Percentiles rank a stretch among this genome's conserved stretches.
Evolutionary conservation across 2,888 invertebrate genomes (phyloP).

Genomic region (Lasioglossum morio): DNA sequence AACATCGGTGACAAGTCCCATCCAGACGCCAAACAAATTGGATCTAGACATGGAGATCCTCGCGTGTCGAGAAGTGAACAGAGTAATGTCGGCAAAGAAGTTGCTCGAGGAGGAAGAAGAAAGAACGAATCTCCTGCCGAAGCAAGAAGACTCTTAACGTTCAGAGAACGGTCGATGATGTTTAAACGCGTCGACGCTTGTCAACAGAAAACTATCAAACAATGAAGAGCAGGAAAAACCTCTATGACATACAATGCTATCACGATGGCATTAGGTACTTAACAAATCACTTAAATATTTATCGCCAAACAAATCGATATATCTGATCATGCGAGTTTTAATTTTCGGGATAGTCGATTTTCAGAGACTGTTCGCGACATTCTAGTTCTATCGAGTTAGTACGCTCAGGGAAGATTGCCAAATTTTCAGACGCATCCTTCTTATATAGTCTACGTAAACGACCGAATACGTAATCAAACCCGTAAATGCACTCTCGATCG

Average conservation of each 20-base stretch:
- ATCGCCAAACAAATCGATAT: conserved; percentile 44
- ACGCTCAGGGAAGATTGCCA: conserved; percentile 80
- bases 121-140: conserved; percentile 77
- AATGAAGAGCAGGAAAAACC: conserved; percentile 70
- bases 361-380: conserved; percentile 67
- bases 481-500: conserved; percentile 10
- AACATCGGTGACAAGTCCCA: conserved; percentile 62
- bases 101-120: conserved; percentile 77
- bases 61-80: conserved; percentile 71
- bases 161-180: conserved; percentile 76
- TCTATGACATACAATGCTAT: conserved; percentile 76
- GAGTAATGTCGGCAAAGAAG: conserved; percentile 70
- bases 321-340: conserved; percentile 49
- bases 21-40: conserved; percentile 64
- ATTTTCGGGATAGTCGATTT: conserved; percentile 47
- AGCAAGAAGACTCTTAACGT: conserved; percentile 81
- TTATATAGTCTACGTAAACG: conserved; percentile 37
- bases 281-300: conserved; percentile 74
- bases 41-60: conserved; percentile 75
- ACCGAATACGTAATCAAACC: conserved; percentile 28
- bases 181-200: conserved; percentile 65
- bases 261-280: conserved; percentile 75
- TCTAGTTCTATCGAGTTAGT: conserved; percentile 60
- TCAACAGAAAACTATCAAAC: conserved; percentile 57
- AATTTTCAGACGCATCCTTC: conserved; percentile 62